Evolutionary conservation across 2,797 vertebrate species (phyloP).

Genomic region (Pseudomugil tenellus): DNA sequence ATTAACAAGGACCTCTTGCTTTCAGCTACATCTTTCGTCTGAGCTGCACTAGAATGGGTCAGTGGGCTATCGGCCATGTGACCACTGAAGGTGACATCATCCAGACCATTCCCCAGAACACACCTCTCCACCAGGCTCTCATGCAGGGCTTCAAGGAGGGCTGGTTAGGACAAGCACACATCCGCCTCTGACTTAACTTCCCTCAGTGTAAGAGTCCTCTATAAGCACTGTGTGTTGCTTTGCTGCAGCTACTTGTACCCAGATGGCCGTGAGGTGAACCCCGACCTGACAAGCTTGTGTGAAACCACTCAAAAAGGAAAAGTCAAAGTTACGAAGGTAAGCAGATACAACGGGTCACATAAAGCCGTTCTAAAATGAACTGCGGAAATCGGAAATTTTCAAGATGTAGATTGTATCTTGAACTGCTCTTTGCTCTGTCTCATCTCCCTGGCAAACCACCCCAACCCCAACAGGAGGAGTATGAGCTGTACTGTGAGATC

Average conservation of each 20-base stretch:
- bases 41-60: slow-evolving; percentile 89
- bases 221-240: slow-evolving; percentile 28
- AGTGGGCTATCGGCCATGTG: slow-evolving; percentile 92
- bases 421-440: slow-evolving; percentile 10
- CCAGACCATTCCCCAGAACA: slow-evolving; percentile 88
- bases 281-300: slow-evolving; percentile 80
- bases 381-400: slow-evolving; percentile 1
- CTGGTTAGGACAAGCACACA: slow-evolving; percentile 77
- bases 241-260: slow-evolving; percentile 86
- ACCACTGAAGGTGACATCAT: slow-evolving; percentile 80
- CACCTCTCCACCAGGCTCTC: slow-evolving; percentile 84
- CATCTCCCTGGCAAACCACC: slow-evolving; percentile 9
- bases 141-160: slow-evolving; percentile 85
- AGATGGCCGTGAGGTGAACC: slow-evolving; percentile 86
- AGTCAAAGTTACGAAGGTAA: slow-evolving; percentile 86
- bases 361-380: slow-evolving; percentile 13
- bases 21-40: slow-evolving; percentile 89
- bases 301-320: slow-evolving; percentile 60
- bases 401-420: slow-evolving; percentile 12
- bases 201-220: slow-evolving; percentile 8
- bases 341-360: not conserved
- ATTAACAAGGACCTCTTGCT: slow-evolving; percentile 9
- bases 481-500: slow-evolving; percentile 89
- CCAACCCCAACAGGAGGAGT: slow-evolving; percentile 84
- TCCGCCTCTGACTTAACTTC: not conserved